Evolutionary conservation across 2,888 invertebrate species (phyloP), one percentile per base, ranked within the genome.

Genomic region (Tridacna crocea): DNA sequence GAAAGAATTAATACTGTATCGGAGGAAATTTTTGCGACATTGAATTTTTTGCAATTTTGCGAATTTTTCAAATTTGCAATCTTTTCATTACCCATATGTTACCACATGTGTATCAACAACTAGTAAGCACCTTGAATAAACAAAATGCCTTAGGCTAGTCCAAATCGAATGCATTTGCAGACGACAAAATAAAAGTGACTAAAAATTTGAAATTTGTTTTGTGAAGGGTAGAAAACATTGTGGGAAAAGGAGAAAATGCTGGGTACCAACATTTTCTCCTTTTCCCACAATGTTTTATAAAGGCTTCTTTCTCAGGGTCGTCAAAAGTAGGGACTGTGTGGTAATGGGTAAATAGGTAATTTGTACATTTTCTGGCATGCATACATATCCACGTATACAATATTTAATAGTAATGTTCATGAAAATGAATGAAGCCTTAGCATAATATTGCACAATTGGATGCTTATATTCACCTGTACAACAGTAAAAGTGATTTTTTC

Each of bases 171-270:
- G 17, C n/a, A 19, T 55, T 55, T 55, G 55, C 55, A 55, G 55
- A 19, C n/a, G 10, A 55, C 55, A 19, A 55, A 6, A n/a, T 19
- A 55, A 55, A 55, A 6, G 17, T 55, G 55, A 10, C 17, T 19
- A 1, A 19, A 55, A 55, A 6, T 2, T 6, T n/a, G 1, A 4
- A 55, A 55, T 6, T 17, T 55, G 17, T n/a, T 2, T 55, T n/a
- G 2, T 6, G n/a, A 11, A 22, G n/a, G 19, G 22, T 61, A 61
- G 61, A 61, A 61, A 61, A 61, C 22, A 61, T n/a, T 4, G 22
- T n/a, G 61, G n/a, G 22, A n/a, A 61, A 61, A 22, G 10, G 12
- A 61, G 61, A 61, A n/a, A 61, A 22, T 61, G 61, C 61, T 61
- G n/a, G 61, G 4, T 13, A 61, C 22, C n/a, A 61, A 3, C 61